Conservation (phyloP, 2,113 vertebrate species). For the Synodontis membranacea region DNA sequence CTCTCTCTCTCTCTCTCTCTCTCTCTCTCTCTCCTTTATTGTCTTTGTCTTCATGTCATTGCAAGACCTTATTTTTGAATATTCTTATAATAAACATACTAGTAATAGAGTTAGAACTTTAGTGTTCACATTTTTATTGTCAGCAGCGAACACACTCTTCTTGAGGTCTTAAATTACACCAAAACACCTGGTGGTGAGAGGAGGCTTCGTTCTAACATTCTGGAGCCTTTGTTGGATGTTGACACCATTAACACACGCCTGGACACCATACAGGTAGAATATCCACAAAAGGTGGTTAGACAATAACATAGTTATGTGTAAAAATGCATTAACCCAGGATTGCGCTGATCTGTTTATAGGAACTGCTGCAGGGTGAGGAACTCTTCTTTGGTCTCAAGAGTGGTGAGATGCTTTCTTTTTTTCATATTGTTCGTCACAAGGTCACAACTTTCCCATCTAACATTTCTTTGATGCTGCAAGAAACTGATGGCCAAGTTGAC, state of each 20-base stretch:
- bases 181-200: conserved; percentile 91
- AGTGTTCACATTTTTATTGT: conserved; percentile 15
- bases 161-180: conserved; percentile 91
- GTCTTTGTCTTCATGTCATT: not conserved
- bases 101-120: not conserved
- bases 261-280: conserved; percentile 80
- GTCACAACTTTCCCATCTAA: not conserved
- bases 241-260: conserved; percentile 88
- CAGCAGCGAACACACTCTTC: conserved; percentile 86
- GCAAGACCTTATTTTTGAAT: not conserved
- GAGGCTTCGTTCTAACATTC: conserved; percentile 89
- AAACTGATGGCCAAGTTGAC: not conserved
- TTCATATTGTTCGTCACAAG: not conserved
- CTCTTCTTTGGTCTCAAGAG: conserved; percentile 90
- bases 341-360: conserved; percentile 52
- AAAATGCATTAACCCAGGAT: not conserved
- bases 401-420: conserved; percentile 68
- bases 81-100: not conserved
- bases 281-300: not conserved
- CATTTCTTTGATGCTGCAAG: not conserved
- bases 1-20: not conserved
- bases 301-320: not conserved
- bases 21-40: not conserved
- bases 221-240: conserved; percentile 87
- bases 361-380: conserved; percentile 87